Evolutionary conservation across 2,888 invertebrate genomes (phyloP).

Genomic region (Pandemis heparana): DNA sequence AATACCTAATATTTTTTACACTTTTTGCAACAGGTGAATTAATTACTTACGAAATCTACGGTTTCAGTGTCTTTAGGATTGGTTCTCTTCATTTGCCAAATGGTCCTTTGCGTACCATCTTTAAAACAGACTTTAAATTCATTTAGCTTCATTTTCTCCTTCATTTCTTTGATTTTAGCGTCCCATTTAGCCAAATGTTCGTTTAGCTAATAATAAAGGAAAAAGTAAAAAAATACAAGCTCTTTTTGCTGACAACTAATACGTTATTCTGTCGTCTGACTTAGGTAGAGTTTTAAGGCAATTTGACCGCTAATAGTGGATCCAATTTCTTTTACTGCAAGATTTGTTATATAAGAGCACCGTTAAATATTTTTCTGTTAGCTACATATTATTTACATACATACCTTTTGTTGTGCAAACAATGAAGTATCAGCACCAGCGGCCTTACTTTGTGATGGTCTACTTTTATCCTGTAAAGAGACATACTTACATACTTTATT

Average conservation of each 20-base stretch:
- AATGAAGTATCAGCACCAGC: background rate
- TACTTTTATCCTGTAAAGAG: background rate
- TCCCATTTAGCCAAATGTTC: conserved; percentile 56
- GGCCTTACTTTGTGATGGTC: background rate
- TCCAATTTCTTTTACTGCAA: too few relatives aligned
- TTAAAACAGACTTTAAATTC: conserved; percentile 68
- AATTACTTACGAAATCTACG: conserved; percentile 68
- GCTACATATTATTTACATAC: background rate
- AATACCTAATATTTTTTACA: too few relatives aligned
- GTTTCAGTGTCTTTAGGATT: conserved; percentile 72
- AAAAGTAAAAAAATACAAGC: too few relatives aligned
- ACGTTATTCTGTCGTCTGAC: too few relatives aligned
- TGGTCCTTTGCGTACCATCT: conserved; percentile 65
- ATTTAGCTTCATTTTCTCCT: conserved; percentile 69
- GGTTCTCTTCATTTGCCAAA: conserved; percentile 73
- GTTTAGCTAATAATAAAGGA: conserved; percentile 6
- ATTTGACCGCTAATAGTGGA: too few relatives aligned
- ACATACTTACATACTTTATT: background rate
- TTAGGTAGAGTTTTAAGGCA: too few relatives aligned
- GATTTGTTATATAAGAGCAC: too few relatives aligned
- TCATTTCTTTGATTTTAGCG: conserved; percentile 63
- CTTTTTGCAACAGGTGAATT: background rate
- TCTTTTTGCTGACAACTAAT: too few relatives aligned
- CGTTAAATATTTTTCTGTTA: too few relatives aligned
- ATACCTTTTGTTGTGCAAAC: background rate